phyloP scores from a whole-genome alignment of 1,140 invertebrate species.

The Drosophila jambulina region DNA sequence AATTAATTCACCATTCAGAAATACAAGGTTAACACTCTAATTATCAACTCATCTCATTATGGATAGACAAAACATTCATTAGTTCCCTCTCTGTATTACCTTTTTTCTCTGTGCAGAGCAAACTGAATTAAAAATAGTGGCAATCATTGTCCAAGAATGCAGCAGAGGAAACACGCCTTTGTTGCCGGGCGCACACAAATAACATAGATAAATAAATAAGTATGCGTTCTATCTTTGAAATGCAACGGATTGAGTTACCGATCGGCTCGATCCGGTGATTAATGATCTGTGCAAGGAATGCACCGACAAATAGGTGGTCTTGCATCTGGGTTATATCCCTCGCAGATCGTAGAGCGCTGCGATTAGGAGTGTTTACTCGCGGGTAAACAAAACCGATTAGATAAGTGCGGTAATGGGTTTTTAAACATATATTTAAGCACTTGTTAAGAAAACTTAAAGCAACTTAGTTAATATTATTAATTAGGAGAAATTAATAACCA shows the following conservation, averaged over 20 bases:
- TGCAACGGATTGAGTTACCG: slow-evolving; percentile 39
- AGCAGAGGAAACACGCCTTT: slow-evolving; percentile 50
- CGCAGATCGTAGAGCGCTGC: slow-evolving; percentile 19
- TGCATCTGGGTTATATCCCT: slow-evolving; percentile 29
- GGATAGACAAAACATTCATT: background rate
- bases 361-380: slow-evolving; percentile 18
- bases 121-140: slow-evolving; percentile 63
- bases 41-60: slow-evolving; percentile 3
- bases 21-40: background rate
- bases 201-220: slow-evolving; percentile 24
- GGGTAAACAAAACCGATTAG: slow-evolving; percentile 32
- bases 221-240: slow-evolving; percentile 27
- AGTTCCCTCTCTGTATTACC: background rate
- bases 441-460: background rate
- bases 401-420: background rate
- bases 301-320: slow-evolving; percentile 21
- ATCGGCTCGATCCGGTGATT: slow-evolving; percentile 27
- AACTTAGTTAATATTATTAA: background rate
- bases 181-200: slow-evolving; percentile 27
- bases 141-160: slow-evolving; percentile 62
- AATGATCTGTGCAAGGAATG: slow-evolving; percentile 43
- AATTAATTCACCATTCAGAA: slow-evolving; percentile 4
- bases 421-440: slow-evolving; percentile 12
- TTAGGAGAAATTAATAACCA: background rate
- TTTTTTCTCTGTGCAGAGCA: slow-evolving; percentile 4